Evolutionary conservation across 2,888 invertebrate species (phyloP), one percentile per base, ranked within the genome.

Genomic region (Glaucopsyche alexis): DNA sequence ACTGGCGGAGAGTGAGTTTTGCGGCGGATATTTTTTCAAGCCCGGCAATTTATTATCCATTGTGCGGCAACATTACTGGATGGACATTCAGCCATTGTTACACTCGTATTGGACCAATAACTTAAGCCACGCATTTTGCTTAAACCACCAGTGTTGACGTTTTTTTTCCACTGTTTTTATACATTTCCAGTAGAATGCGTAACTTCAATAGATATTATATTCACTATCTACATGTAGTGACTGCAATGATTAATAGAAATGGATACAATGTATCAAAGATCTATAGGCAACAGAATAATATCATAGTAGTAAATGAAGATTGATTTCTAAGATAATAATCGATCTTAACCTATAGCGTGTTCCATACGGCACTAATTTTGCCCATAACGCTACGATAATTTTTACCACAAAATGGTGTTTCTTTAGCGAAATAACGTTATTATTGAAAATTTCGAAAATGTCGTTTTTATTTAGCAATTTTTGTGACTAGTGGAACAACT

Each of bases 61-160:
- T 88, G 86, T 87, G 79, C 74, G 74, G 77, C 65, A 67, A 67
- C 81, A 79, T 80, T 80, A 80, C 77, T 75, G 77, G 75, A 76
- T 73, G 79, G 81, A 81, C 83, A 83, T 84, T 86, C 86, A 74
- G 76, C 85, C 82, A 85, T 88, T 87, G 86, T 87, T 85, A 83
- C 83, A 73, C 75, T 81, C 83, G 84, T 89, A 89, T 89, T 88
- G 86, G 81, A 79, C 84, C 85, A 86, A 89, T 89, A 89, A 89
- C 85, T 88, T 85, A 85, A 72, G 77, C 72, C 47, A 38, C 65
- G 66, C 72, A 47, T 66, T 72, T 75, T 49, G 50, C 71, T 67
- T 45, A 3, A 71, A 66, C 60, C 67, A 67, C 47, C 52, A 38
- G 55, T 45, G 67, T 11, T 45, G 67, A 42, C 67, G 16, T 67